Conservation (phyloP, 2,113 vertebrate genomes). For the Melanotaenia duboulayi region DNA sequence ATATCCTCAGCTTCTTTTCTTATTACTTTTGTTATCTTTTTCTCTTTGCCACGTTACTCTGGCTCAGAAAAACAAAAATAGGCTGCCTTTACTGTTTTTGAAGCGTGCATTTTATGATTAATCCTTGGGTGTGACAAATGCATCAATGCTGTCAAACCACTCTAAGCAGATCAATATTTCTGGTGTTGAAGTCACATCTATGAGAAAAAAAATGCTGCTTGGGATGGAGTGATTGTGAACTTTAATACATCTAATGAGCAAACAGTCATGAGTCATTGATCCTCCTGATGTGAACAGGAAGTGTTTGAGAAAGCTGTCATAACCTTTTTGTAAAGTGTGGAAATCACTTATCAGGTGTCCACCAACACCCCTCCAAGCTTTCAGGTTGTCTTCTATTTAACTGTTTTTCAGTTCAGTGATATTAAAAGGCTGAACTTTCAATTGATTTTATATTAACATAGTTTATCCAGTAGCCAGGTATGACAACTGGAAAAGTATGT, state of each 20-base stretch:
- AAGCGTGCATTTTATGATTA: not conserved
- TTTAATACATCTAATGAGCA: not conserved
- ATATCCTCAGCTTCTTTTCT: conserved; percentile 87
- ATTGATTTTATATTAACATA: too few species aligned
- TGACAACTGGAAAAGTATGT: not conserved
- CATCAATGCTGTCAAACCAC: not conserved
- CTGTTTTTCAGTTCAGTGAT: not conserved
- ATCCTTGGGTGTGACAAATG: not conserved
- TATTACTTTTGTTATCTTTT: conserved; percentile 2
- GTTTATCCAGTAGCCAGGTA: too few species aligned
- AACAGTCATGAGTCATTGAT: not conserved
- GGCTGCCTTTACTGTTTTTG: not conserved
- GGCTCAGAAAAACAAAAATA: not conserved
- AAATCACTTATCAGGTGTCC: too few species aligned
- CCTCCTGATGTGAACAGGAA: not conserved
- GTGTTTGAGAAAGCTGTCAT: not conserved
- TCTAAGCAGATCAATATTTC: not conserved
- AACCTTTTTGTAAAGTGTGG: not conserved
- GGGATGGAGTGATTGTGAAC: not conserved
- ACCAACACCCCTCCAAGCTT: too few species aligned
- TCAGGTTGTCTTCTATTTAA: not conserved
- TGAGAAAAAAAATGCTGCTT: not conserved
- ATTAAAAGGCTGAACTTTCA: not conserved
- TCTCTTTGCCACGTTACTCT: not conserved
- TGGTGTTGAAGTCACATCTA: not conserved